Evolutionary conservation across 2,797 vertebrate genomes (phyloP).

Genomic region (Liasis olivaceus): DNA sequence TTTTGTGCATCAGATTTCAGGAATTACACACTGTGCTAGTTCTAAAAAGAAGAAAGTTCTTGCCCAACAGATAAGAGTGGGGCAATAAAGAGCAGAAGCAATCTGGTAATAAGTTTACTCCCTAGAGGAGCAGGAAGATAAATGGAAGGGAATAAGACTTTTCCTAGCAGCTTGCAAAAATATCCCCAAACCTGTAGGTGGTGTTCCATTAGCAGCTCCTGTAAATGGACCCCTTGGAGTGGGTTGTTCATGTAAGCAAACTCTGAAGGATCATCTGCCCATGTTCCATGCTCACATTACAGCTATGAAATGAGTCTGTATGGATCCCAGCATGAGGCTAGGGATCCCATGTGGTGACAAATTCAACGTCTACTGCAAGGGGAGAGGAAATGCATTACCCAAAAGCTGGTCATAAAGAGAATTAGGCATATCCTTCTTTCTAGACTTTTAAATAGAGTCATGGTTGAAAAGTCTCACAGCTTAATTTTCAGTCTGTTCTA

Average conservation of each 20-base stretch:
- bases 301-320: background rate
- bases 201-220: background rate
- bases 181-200: background rate
- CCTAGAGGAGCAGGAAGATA: background rate
- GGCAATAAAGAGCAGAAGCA: background rate
- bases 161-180: background rate
- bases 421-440: conserved; percentile 24
- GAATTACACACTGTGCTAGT: background rate
- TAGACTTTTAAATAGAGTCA: conserved; percentile 20
- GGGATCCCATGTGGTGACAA: background rate
- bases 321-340: background rate
- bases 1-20: background rate
- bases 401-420: conserved; percentile 38
- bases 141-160: background rate
- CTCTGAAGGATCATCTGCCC: conserved; percentile 11
- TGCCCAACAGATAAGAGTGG: background rate
- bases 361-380: conserved; percentile 10
- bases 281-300: background rate
- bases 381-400: conserved; percentile 37
- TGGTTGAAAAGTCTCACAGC: conserved; percentile 34
- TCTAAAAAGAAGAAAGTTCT: background rate
- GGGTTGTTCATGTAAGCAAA: background rate
- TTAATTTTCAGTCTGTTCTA: background rate
- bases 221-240: background rate
- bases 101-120: background rate